Evolutionary conservation across 1,140 invertebrate species (phyloP).

Genomic region (Lycorma delicatula): DNA sequence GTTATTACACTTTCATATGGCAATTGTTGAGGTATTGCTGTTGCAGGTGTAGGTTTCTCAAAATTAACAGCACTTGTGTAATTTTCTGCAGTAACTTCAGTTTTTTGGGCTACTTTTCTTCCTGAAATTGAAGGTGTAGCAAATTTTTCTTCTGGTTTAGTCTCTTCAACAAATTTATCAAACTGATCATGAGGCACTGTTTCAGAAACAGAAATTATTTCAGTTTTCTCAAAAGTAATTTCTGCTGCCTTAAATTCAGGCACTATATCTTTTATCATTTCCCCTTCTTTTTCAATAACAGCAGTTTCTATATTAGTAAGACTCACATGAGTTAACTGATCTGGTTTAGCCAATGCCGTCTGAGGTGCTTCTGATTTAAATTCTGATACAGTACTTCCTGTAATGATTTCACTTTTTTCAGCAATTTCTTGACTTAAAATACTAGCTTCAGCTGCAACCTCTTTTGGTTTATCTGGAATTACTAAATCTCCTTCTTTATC

Average conservation of each 20-base stretch:
- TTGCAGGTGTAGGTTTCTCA: slow-evolving; percentile 12
- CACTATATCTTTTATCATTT: slow-evolving; percentile 17
- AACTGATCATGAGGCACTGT: slow-evolving; percentile 25
- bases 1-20: slow-evolving; percentile 23
- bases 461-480: slow-evolving; percentile 19
- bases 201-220: slow-evolving; percentile 28
- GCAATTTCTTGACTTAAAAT: slow-evolving; percentile 21
- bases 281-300: slow-evolving; percentile 27
- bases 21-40: slow-evolving; percentile 19
- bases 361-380: slow-evolving; percentile 27
- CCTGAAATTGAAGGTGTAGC: slow-evolving; percentile 41
- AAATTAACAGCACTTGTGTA: slow-evolving; percentile 10
- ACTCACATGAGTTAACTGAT: slow-evolving; percentile 34
- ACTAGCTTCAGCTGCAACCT: slow-evolving; percentile 19
- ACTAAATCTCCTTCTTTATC: slow-evolving; percentile 28
- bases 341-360: slow-evolving; percentile 31
- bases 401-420: slow-evolving; percentile 34
- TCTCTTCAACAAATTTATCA: slow-evolving; percentile 13
- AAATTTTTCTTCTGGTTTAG: slow-evolving; percentile 13
- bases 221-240: slow-evolving; percentile 27
- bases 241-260: slow-evolving; percentile 26
- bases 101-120: slow-evolving; percentile 43
- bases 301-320: slow-evolving; percentile 32
- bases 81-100: slow-evolving; percentile 27
- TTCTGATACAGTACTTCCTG: slow-evolving; percentile 33